Evolutionary conservation across 64 coral and sea anemone genomes (phyloP), one percentile per base, ranked within the genome.

Genomic region (Catalaphyllia jardinei): DNA sequence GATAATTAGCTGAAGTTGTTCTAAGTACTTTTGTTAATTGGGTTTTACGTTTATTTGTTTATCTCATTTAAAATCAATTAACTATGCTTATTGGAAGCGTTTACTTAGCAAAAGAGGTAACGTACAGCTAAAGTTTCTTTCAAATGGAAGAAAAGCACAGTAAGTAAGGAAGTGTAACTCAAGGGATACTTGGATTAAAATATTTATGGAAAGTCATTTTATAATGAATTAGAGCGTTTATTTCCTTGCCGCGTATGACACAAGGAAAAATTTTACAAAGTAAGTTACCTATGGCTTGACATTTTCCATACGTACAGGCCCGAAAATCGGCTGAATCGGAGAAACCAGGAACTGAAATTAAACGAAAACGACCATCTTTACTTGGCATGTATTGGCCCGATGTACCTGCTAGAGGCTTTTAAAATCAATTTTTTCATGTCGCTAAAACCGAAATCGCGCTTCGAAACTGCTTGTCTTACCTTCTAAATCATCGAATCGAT

Each of bases 281-380:
- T 77, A 79, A 31, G 15, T 71, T 93, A 96, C 95, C 95, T 72
- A 96, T 93, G 76, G 90, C 78, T 72, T 96, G 91, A 72, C 95
- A 96, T 59, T 91, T 93, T 67, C 91, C 95, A 79, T 89, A 93
- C 24, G 83, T 96, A 93, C 95, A 96, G 4, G 89, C 76, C 28
- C 87, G 89, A 77, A 77, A 96, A 28, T 96, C 95, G 52, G 83
- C 77, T 10, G 92, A 79, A 67, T 93, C 92, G 30, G 95, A 96
- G 82, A 96, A 82, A 57, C 82, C 89, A 25, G 91, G 88, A 88
- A 96, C 95, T 96, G 55, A 62, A 81, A 93, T 86, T 4, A 75
- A 93, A 82, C 76, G 50, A 73, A n/a, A 82, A 90, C 50, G 38
- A 81, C 46, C 62, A 24, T 46, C 29, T 28, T 2, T 39, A 79